Evolutionary conservation across 2,113 vertebrate species (phyloP).

Genomic region (Rhabdornis inornatus): DNA sequence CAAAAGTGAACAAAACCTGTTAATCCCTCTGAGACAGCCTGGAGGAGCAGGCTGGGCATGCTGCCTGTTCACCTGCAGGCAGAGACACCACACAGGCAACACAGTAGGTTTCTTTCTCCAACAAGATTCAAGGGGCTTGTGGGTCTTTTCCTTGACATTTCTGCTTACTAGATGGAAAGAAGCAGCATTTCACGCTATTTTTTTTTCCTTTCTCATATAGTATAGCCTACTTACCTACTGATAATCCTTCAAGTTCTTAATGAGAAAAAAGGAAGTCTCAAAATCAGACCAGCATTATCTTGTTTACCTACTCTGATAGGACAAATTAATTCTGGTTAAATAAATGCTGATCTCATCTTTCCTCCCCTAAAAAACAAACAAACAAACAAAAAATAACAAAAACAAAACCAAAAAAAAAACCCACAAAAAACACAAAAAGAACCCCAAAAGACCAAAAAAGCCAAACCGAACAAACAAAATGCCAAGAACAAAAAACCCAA

Average conservation of each 20-base stretch:
- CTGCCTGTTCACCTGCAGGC: not conserved
- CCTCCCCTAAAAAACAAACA: not conserved
- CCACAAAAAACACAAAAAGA: not conserved
- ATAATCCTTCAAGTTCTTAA: not conserved
- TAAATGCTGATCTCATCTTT: not conserved
- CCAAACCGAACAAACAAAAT: not conserved
- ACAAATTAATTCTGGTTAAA: not conserved
- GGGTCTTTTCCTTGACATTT: not conserved
- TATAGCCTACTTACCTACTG: not conserved
- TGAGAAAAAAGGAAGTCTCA: not conserved
- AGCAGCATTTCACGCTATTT: not conserved
- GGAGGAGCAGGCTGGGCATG: not conserved
- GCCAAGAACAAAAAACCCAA: fast-evolving
- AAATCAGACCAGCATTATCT: not conserved
- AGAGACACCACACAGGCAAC: fast-evolving
- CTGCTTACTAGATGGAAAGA: not conserved
- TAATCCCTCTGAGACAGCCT: not conserved
- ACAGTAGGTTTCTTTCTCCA: not conserved
- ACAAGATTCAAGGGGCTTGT: not conserved
- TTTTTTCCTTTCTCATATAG: not conserved
- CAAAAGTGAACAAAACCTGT: not conserved
- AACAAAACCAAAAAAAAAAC: not conserved
- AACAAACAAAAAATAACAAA: no score
- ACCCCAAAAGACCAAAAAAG: no score
- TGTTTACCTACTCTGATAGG: not conserved